Evolutionary conservation across 2,113 vertebrate genomes (phyloP), one percentile per base, ranked within the genome.

Genomic region (Lamprologus speciosus): DNA sequence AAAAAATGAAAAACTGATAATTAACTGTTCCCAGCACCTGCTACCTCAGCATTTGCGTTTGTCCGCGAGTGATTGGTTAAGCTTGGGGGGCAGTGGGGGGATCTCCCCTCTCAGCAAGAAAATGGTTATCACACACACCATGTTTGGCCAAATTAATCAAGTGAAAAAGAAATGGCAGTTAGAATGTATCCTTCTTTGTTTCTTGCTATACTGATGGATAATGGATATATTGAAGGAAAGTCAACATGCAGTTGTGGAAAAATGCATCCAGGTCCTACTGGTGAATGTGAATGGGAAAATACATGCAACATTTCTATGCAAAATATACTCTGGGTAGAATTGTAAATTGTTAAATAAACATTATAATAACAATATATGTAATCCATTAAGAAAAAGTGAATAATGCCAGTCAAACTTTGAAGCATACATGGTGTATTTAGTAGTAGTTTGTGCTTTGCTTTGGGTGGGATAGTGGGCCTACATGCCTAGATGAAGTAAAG

Each of bases 401-500:
- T 9, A 10, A 23, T 8, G 16, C 7, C 31, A 19, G 9, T 65
- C 60, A 21, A 65, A 63, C 60, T 75, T 16, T 14, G 47, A 45
- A 51, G 80, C 23, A 1, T 33, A 10, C 2, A n/a, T 37, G 23
- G n/a, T 40, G 28, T 85, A 4, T n/a, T 5, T 80, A 63, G 58
- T 35, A 63, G 16, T 65, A 80, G 60, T 86, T 8, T 5, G 10
- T 55, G n/a, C 16, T 10, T 70, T 70, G 55, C 85, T 51, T 81
- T 85, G 86, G 80, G 37, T 78, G 53, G 53, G 79, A 85, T 42
- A 54, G 28, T 55, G 19, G 63, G 21, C 37, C 45, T 28, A 73
- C 86, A 19, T 17, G 60, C 85, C 57, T 37, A 85, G 73, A 85
- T 88, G 47, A 84, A 85, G 80, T 86, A 87, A 90, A 91, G 83